Base-by-base conservation (phyloP, 2,888 invertebrate species). In the Meteorus cinctellus region DNA sequence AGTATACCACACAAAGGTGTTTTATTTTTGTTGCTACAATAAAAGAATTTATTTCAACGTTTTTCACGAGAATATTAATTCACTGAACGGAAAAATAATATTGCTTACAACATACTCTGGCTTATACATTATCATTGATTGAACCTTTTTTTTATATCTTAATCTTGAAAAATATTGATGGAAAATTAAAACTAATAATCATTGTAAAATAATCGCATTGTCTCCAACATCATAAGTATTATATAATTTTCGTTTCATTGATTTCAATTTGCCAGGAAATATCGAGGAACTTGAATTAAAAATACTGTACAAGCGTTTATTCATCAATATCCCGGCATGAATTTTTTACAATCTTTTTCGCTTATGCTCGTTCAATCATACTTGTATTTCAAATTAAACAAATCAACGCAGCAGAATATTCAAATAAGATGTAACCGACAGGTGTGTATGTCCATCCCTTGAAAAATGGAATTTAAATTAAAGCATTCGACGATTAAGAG, bases 241-340 rank as follows among this genome's bases (percentile, higher is more conserved):
- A 8, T 31, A 55, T 55, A 14, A 6, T 62, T 27, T 41, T 14
- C 27, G 48, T 62, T 27, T 69, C 41, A 71, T 70, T 74, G 81
- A 78, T 82, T 83, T 81, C 77, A 41, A 60, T 66, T 75, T 82
- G 82, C 82, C 84, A 83, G 82, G 84, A 77, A 76, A 74, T 76
- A 24, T 55, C 41, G 45, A 72, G 81, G 80, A 81, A 81, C 82
- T 83, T 81, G 80, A 85, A 85, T 86, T 85, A 85, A 86, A 86
- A 87, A 87, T 86, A 87, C 86, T 87, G 86, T 86, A 86, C 86
- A 86, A 84, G 84, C 84, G 78, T 82, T 81, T 77, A 77, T 76
- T 66, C 65, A 14, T 68, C 68, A 68, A 68, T 71, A 80, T 81
- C 84, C 84, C 83, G 84, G 83, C 85, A 77, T 55, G 67, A 80